A percentile compares a stretch with the other conserved stretches of the same genome.
phyloP scores from a whole-genome alignment of 2,797 vertebrate species.

The Dallia pectoralis region DNA sequence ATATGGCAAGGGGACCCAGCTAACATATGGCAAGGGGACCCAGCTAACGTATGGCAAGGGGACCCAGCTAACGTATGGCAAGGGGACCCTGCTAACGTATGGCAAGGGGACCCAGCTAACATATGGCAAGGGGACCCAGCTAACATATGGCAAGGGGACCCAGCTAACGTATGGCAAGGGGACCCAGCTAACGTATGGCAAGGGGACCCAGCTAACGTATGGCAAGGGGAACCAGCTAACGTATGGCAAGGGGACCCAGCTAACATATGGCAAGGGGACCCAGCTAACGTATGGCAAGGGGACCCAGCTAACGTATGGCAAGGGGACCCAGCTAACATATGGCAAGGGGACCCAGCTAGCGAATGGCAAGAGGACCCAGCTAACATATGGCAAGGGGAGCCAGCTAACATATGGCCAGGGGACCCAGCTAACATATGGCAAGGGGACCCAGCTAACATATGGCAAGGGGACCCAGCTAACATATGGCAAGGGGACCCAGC shows the following conservation, averaged over 20 bases:
- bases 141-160: no score
- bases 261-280: conserved; percentile 70
- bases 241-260: no score
- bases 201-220: conserved; percentile 43
- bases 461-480: conserved; percentile 60
- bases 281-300: conserved; percentile 44
- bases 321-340: no score
- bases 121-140: no score
- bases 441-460: conserved; percentile 71
- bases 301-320: conserved; percentile 44
- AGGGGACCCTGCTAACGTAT: conserved; percentile 46
- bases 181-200: conserved; percentile 46
- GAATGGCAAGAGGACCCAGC: conserved; percentile 66
- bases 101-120: conserved; percentile 42
- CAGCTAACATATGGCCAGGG: no score
- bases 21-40: no score
- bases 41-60: no score
- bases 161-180: conserved; percentile 69
- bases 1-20: conserved; percentile 43
- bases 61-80: conserved; percentile 73
- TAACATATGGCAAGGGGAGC: conserved; percentile 43
- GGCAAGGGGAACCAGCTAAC: no score
- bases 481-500: conserved; percentile 43
- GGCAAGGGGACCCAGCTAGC: no score
- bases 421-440: no score